Evolutionary conservation across 2,888 invertebrate species (phyloP).

Genomic region (Drosophila prostipennis): DNA sequence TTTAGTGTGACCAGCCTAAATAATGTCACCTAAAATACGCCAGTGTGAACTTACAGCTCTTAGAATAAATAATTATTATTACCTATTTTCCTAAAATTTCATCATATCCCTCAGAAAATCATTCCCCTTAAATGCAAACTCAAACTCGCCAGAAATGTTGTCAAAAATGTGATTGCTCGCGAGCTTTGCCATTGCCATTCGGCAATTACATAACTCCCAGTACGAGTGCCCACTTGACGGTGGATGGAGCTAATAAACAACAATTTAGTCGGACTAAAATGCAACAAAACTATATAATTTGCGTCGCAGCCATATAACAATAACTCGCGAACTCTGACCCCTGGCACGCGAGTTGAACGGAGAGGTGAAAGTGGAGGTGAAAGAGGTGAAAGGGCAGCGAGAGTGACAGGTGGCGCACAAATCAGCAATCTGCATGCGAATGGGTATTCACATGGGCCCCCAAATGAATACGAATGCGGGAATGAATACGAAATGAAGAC

Average conservation of each 20-base stretch:
- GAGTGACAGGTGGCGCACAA: slow-evolving; percentile 50
- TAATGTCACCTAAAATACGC: too few species aligned
- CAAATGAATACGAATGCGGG: slow-evolving; percentile 8
- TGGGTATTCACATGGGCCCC: slow-evolving; percentile 6
- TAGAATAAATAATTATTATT: too few species aligned
- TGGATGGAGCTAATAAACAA: slow-evolving; percentile 51
- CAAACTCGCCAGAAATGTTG: slow-evolving; percentile 50
- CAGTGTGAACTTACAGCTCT: too few species aligned
- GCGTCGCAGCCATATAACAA: slow-evolving; percentile 9
- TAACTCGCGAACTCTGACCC: slow-evolving; percentile 29
- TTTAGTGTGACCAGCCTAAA: too few species aligned
- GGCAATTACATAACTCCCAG: slow-evolving; percentile 31
- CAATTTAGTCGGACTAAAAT: slow-evolving; percentile 61
- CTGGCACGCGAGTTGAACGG: slow-evolving; percentile 31
- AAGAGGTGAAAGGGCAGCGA: slow-evolving; percentile 34
- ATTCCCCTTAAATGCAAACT: background rate
- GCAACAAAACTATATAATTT: slow-evolving; percentile 68
- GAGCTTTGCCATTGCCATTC: slow-evolving; percentile 43
- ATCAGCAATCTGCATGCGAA: slow-evolving; percentile 49
- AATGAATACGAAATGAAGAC: slow-evolving; percentile 45
- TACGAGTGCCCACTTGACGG: slow-evolving; percentile 4
- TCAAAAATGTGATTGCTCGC: slow-evolving; percentile 52
- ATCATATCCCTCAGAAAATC: background rate
- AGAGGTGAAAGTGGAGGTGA: too few species aligned
- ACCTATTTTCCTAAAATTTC: background rate